Conservation (phyloP, 2,888 invertebrate genomes). For the Schizotus pectinicornis region DNA sequence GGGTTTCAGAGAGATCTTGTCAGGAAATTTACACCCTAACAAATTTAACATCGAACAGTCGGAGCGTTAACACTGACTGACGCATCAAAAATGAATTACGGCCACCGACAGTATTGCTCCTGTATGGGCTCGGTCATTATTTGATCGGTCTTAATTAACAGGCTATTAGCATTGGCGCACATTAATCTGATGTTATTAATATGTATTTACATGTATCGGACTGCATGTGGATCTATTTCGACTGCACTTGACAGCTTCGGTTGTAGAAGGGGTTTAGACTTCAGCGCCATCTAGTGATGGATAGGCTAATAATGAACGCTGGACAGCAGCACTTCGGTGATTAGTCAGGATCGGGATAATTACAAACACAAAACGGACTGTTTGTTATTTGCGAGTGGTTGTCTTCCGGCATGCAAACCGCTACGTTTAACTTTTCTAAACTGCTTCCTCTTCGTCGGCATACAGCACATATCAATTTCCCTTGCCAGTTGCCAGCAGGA, state of each 20-base stretch:
- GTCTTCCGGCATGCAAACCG: too few relatives aligned
- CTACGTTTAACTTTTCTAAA: too few relatives aligned
- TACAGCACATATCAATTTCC: too few relatives aligned
- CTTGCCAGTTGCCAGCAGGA: too few relatives aligned
- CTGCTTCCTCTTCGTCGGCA: too few relatives aligned
- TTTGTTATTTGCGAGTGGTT: background rate
- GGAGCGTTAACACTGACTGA: conserved; percentile 23
- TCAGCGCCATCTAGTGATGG: conserved; percentile 25
- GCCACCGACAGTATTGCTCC: background rate
- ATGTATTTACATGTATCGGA: conserved; percentile 50
- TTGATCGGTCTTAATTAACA: conserved; percentile 45
- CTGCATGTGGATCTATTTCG: conserved; percentile 32
- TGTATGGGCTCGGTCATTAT: conserved; percentile 28
- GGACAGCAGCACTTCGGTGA: conserved; percentile 23
- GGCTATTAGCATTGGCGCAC: conserved; percentile 48
- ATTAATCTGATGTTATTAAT: conserved; percentile 53
- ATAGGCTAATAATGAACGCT: conserved; percentile 23
- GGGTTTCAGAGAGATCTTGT: too few relatives aligned
- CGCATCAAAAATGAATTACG: conserved; percentile 42
- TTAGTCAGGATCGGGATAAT: conserved; percentile 24
- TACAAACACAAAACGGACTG: conserved; percentile 11
- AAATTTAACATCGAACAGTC: background rate
- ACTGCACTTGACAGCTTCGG: conserved; percentile 29
- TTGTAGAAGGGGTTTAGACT: conserved; percentile 24
- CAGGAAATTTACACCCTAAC: background rate